Evolutionary conservation across 2,113 vertebrate species (phyloP).

Genomic region (Saiga tatarica): DNA sequence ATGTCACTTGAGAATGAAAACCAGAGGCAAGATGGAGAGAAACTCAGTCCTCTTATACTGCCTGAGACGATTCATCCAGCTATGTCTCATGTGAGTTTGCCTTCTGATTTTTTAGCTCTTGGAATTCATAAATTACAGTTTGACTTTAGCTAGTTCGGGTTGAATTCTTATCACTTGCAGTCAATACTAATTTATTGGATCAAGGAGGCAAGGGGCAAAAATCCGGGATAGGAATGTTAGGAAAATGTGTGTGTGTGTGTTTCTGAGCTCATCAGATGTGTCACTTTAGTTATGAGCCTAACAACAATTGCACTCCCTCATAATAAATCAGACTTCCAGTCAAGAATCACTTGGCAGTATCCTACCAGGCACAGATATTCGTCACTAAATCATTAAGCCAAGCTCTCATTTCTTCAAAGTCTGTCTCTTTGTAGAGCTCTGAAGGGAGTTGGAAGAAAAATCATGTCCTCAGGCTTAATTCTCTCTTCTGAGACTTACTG

Average conservation of each 20-base stretch:
- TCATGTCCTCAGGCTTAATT: neutral
- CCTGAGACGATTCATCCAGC: neutral
- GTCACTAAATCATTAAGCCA: neutral
- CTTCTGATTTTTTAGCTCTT: neutral
- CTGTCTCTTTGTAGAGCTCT: neutral
- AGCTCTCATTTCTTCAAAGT: neutral
- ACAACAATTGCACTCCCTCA: neutral
- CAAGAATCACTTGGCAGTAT: neutral
- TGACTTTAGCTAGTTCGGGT: neutral
- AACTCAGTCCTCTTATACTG: neutral
- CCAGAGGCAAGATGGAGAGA: neutral
- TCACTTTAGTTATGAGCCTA: neutral
- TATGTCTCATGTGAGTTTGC: neutral
- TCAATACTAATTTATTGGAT: neutral
- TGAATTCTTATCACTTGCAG: neutral
- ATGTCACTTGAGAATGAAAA: neutral
- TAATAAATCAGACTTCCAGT: neutral
- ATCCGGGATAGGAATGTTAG: neutral
- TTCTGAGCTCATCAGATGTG: neutral
- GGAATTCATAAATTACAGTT: neutral
- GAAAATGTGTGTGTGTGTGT: neutral
- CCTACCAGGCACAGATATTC: neutral
- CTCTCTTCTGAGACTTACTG: neutral
- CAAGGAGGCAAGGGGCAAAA: neutral
- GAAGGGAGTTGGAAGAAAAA: neutral